Percentiles rank a stretch among this genome's conserved stretches.
Conservation (phyloP, 1,140 invertebrate species). For the Formica selysi region DNA sequence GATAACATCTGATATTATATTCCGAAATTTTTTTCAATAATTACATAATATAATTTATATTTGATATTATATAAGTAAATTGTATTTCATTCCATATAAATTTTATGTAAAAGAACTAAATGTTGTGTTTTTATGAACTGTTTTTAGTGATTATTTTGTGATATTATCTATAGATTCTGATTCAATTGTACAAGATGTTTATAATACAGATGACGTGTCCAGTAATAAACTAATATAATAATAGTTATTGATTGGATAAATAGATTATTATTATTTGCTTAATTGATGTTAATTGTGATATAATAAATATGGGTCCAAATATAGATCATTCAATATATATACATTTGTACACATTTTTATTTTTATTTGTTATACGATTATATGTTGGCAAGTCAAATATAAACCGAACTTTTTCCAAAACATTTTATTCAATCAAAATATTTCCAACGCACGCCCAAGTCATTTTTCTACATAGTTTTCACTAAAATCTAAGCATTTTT, state of each 20-base stretch:
- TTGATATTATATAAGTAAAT: slow-evolving; percentile 22
- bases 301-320: slow-evolving; percentile 37
- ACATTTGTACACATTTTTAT: not conserved
- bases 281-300: slow-evolving; percentile 42
- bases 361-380: not conserved
- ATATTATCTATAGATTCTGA: slow-evolving; percentile 17
- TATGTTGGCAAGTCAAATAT: not conserved
- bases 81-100: slow-evolving; percentile 6
- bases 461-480: too few species aligned
- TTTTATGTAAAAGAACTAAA: slow-evolving; percentile 9
- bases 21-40: not conserved
- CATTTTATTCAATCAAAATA: too few species aligned
- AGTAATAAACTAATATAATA: slow-evolving; percentile 20
- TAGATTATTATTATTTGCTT: slow-evolving; percentile 28
- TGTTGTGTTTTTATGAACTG: not conserved
- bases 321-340: slow-evolving; percentile 1
- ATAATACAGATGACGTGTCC: not conserved
- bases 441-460: too few species aligned
- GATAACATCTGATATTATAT: slow-evolving; percentile 8
- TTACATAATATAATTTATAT: slow-evolving; percentile 17
- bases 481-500: too few species aligned
- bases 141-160: slow-evolving; percentile 10
- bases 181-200: slow-evolving; percentile 27
- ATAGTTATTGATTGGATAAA: slow-evolving; percentile 8
- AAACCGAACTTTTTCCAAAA: too few species aligned